A percentile compares a stretch with the other conserved stretches of the same genome.
These are phyloP conservation scores for Chamaetylas fuelleborni DNA, from an alignment of 2,113 vertebrate species.

Conservation along the genomic window DNA sequence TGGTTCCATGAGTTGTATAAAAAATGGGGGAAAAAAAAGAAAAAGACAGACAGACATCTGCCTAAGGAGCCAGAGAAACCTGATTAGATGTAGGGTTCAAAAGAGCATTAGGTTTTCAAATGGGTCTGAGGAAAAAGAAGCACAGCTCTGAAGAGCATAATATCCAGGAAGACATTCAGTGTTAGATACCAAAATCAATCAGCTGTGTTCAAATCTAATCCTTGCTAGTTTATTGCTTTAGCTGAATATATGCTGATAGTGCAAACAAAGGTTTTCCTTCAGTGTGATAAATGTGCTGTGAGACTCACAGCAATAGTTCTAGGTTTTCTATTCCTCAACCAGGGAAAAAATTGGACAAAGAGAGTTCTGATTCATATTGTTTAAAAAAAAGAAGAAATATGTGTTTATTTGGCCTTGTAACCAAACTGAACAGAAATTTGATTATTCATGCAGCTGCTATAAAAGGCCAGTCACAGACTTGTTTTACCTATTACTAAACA, in stretches of 20 bases:
- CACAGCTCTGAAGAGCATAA: not conserved
- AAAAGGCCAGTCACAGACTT: not conserved
- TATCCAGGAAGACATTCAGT: not conserved
- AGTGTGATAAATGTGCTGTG: not conserved
- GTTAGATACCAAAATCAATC: not conserved
- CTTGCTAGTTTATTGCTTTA: not conserved
- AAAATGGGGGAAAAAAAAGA: rapidly evolving
- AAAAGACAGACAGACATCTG: not conserved
- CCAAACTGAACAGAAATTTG: not conserved
- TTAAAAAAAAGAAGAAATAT: too few relatives aligned
- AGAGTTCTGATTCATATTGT: not conserved
- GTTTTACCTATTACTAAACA: not conserved
- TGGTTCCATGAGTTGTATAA: not conserved
- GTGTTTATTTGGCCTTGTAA: not conserved
- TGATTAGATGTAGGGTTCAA: not conserved
- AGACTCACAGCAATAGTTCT: not conserved
- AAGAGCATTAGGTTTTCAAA: not conserved
- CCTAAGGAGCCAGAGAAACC: not conserved
- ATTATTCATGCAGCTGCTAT: not conserved
- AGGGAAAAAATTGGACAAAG: not conserved
- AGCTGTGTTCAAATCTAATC: not conserved
- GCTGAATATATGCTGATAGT: not conserved
- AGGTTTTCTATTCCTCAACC: not conserved
- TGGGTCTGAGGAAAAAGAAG: not conserved
- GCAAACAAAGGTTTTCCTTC: not conserved